Evolutionary conservation across 1,140 invertebrate species (phyloP).

Genomic region (Trinorchestia longiramus): DNA sequence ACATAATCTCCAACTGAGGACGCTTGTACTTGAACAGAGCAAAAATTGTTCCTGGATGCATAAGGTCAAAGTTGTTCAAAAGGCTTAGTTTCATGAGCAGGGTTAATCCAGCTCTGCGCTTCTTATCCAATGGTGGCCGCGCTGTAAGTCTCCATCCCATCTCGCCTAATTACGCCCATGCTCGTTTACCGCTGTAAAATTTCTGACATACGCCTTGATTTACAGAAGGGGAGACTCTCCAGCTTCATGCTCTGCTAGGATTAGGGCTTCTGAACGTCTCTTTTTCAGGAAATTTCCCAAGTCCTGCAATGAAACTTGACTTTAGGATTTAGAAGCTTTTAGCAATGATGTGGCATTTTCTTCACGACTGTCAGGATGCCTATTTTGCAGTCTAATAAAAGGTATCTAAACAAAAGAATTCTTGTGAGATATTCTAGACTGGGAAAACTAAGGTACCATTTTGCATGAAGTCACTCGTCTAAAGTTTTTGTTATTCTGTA

Average conservation of each 20-base stretch:
- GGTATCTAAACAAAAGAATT: background rate
- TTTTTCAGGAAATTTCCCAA: background rate
- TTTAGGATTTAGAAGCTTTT: background rate
- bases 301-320: background rate
- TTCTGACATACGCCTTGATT: constrained; percentile 54
- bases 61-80: background rate
- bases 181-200: constrained; percentile 37
- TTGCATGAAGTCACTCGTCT: background rate
- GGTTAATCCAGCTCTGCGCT: background rate
- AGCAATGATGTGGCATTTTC: background rate
- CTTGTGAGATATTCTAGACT: background rate
- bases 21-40: too few relatives aligned
- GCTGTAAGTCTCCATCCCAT: constrained; percentile 35
- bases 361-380: background rate
- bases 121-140: background rate
- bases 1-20: too few relatives aligned
- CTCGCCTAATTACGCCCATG: constrained; percentile 20
- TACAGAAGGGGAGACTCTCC: background rate
- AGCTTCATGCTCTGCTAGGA: background rate
- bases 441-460: background rate
- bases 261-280: background rate
- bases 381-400: background rate
- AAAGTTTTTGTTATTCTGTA: background rate
- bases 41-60: background rate
- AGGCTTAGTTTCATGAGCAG: background rate